These are phyloP conservation scores for Corythornis madagascariensis DNA, from an alignment of 2,113 vertebrate genomes.

Conservation along the genomic window DNA sequence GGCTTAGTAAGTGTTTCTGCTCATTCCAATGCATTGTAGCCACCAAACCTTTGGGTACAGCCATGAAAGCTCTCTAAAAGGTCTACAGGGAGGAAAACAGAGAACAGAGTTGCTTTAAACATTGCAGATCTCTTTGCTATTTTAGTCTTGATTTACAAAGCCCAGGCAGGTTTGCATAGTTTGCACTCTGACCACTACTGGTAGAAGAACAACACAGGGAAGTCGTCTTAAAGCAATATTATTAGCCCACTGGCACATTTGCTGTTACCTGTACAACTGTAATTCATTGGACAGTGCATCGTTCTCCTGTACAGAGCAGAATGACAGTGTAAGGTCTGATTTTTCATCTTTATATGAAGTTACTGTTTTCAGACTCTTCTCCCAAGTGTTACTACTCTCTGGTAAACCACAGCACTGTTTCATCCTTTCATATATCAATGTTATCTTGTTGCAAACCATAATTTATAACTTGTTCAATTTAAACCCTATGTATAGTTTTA, in stretches of 20 bases:
- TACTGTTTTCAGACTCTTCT: background rate
- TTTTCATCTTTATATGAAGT: background rate
- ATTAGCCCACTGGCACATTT: background rate
- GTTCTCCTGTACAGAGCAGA: background rate
- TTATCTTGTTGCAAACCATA: background rate
- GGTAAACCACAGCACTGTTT: background rate
- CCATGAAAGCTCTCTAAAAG: background rate
- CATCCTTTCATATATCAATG: background rate
- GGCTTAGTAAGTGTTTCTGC: background rate
- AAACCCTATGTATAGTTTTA: background rate
- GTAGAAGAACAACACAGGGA: background rate
- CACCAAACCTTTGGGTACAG: background rate
- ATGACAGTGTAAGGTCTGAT: background rate
- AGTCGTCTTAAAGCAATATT: background rate
- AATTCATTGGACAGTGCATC: too few relatives aligned
- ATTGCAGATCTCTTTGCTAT: accelerated
- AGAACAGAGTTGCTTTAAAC: background rate
- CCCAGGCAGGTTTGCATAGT: background rate
- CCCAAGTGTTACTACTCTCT: background rate
- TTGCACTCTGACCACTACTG: background rate
- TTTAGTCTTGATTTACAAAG: too few relatives aligned
- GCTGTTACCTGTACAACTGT: background rate
- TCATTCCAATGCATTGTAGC: background rate
- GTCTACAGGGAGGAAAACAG: background rate
- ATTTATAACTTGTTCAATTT: background rate